Evolutionary conservation across 2,888 invertebrate genomes (phyloP), one percentile per base, ranked within the genome.

Genomic region (Mamestra brassicae): DNA sequence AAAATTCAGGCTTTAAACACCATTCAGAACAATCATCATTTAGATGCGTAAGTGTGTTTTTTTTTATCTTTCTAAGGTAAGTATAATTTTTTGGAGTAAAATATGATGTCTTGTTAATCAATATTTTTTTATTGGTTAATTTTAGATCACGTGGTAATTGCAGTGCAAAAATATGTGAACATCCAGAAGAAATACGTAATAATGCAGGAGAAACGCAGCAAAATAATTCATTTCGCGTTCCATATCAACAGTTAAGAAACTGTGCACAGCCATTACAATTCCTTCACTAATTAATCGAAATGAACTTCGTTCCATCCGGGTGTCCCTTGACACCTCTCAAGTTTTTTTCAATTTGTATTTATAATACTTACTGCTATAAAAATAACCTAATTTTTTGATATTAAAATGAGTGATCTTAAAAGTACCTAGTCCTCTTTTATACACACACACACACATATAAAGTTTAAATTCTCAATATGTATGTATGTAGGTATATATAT

Each of bases 1-100:
- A 76, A 26, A 26, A 45, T 45, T 47, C 47, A 47, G 47, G 47
- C 47, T 47, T 47, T 81, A 76, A 82, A 82, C 76, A 58, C 58
- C 50, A 58, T 68, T 45, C 45, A 7, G 45, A 45, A 45, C 42
- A 55, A 55, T 55, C 55, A 66, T 55, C 66, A 55, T 55, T 55
- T 55, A 66, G 66, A 66, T 67, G 57, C 15, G 57, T 67, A 67
- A 45, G 67, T 67, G 58, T 67, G 57, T 45, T 57, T 45, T 67
- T 66, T 67, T 66, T 67, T 45, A n/a, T 42, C 42, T 42, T 61
- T 61, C 42, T 61, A n/a, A 61, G 42, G 42, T 61, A 61, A n/a
- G 26, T 26, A 26, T 26, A 26, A n/a, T 61, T 42, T 61, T 61
- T 60, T 36, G 42, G 10, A 61, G n/a, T 61, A 61, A 61, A 61